phyloP scores from a whole-genome alignment of 2,888 invertebrate species.

The Eupithecia exiguata region DNA sequence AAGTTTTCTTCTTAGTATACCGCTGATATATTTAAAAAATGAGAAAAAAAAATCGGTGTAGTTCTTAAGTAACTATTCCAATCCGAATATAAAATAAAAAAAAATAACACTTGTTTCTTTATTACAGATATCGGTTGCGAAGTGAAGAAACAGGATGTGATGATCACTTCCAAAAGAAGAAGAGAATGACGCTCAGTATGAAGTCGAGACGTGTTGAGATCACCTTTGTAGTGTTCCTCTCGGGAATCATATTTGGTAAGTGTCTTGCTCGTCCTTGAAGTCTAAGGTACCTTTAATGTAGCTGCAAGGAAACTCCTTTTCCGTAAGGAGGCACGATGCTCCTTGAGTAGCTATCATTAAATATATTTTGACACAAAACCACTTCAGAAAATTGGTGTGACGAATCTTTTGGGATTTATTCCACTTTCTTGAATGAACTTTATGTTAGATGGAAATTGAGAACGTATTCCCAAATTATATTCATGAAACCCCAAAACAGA shows the following conservation, averaged over 20 bases:
- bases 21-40: too few species aligned
- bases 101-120: constrained; percentile 47
- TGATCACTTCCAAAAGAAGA: constrained; percentile 60
- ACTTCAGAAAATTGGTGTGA: not conserved
- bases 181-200: constrained; percentile 57
- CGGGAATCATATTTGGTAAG: constrained; percentile 65
- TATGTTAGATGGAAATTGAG: not conserved
- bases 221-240: constrained; percentile 53
- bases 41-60: too few species aligned
- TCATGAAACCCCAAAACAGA: too few species aligned
- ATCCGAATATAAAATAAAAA: too few species aligned
- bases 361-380: constrained; percentile 1
- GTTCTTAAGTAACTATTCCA: too few species aligned
- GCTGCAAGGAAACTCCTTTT: not conserved
- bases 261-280: constrained; percentile 15
- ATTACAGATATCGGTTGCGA: constrained; percentile 59
- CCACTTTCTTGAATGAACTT: not conserved
- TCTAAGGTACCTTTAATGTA: not conserved
- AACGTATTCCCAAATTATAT: too few species aligned
- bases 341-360: not conserved
- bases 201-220: constrained; percentile 55
- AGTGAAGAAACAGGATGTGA: constrained; percentile 74
- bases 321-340: not conserved
- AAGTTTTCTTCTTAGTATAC: too few species aligned
- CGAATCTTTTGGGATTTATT: not conserved